A percentile compares a stretch with the other conserved stretches of the same genome.
Conservation (phyloP, 2,888 invertebrate genomes). For the Lithophane ornitopus region DNA sequence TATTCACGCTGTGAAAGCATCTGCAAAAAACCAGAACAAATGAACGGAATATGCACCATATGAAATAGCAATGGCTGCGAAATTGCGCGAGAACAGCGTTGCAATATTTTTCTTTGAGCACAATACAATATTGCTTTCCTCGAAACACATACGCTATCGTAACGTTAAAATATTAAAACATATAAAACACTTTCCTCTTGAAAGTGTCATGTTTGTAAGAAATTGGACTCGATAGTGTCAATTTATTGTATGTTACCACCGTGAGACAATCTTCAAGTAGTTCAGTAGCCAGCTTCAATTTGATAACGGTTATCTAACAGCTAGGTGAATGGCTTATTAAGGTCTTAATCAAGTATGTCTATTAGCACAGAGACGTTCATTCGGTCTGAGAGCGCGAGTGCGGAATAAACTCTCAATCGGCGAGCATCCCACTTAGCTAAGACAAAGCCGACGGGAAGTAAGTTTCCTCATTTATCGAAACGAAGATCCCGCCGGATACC, state of each 20-base stretch:
- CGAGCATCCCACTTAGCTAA: slow-evolving; percentile 75
- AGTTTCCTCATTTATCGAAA: slow-evolving; percentile 83
- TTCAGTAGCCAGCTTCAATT: background rate
- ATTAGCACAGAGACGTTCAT: slow-evolving; percentile 46
- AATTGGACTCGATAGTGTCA: slow-evolving; percentile 4
- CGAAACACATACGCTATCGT: slow-evolving; percentile 62
- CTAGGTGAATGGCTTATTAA: slow-evolving; percentile 38
- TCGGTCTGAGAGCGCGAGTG: slow-evolving; percentile 55
- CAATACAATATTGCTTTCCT: slow-evolving; percentile 76
- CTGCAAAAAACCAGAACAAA: slow-evolving; percentile 69
- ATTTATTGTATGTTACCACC: background rate
- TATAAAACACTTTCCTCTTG: slow-evolving; percentile 48
- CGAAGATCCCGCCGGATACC: slow-evolving; percentile 81
- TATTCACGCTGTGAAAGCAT: slow-evolving; percentile 60
- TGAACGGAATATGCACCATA: slow-evolving; percentile 73
- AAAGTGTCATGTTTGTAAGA: slow-evolving; percentile 17
- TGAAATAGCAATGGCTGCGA: slow-evolving; percentile 73
- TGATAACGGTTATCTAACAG: slow-evolving; percentile 11
- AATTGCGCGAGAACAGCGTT: slow-evolving; percentile 74
- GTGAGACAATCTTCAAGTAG: background rate
- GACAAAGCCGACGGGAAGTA: slow-evolving; percentile 80
- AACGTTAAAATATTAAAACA: slow-evolving; percentile 67
- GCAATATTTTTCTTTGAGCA: slow-evolving; percentile 81
- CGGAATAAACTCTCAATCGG: slow-evolving; percentile 72
- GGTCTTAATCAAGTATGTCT: slow-evolving; percentile 45